Percentiles rank a stretch among this genome's conserved stretches.
These are phyloP conservation scores for Trichonephila clavipes DNA, from an alignment of 1,140 invertebrate species.

Conservation along the genomic window DNA sequence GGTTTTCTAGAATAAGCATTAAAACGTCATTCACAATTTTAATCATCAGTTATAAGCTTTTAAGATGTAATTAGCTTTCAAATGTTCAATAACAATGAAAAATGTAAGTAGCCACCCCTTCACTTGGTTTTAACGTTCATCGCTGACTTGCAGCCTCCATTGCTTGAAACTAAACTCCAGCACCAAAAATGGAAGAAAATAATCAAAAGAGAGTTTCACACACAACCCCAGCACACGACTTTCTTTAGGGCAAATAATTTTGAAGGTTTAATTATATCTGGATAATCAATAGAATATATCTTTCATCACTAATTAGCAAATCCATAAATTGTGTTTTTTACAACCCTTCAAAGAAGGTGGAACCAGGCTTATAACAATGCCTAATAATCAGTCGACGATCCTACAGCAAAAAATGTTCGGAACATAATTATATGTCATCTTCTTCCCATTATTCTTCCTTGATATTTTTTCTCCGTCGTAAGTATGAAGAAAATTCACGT, in stretches of 20 bases:
- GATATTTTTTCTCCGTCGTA: conserved; percentile 49
- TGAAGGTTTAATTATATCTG: conserved; percentile 71
- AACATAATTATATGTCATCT: conserved; percentile 75
- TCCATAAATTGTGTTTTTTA: conserved; percentile 73
- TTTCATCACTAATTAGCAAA: conserved; percentile 74
- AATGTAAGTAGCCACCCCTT: background rate
- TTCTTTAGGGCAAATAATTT: conserved; percentile 67
- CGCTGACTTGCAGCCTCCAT: conserved; percentile 4
- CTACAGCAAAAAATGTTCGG: conserved; percentile 28
- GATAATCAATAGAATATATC: conserved; percentile 75
- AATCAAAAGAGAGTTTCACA: conserved; percentile 25
- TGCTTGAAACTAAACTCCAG: conserved; percentile 27
- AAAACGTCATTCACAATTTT: background rate
- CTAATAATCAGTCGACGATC: conserved; percentile 66
- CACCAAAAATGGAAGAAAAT: conserved; percentile 37
- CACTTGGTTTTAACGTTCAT: background rate
- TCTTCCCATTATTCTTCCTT: conserved; percentile 72
- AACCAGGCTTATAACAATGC: conserved; percentile 63
- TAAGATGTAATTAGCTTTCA: conserved; percentile 14
- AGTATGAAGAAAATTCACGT: conserved; percentile 65
- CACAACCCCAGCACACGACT: background rate
- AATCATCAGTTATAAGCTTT: conserved; percentile 41
- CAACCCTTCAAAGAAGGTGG: conserved; percentile 65
- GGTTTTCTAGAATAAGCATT: background rate
- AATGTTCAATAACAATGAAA: background rate